Conservation (phyloP, 2,797 vertebrate species). For the Hipposideros larvatus region DNA sequence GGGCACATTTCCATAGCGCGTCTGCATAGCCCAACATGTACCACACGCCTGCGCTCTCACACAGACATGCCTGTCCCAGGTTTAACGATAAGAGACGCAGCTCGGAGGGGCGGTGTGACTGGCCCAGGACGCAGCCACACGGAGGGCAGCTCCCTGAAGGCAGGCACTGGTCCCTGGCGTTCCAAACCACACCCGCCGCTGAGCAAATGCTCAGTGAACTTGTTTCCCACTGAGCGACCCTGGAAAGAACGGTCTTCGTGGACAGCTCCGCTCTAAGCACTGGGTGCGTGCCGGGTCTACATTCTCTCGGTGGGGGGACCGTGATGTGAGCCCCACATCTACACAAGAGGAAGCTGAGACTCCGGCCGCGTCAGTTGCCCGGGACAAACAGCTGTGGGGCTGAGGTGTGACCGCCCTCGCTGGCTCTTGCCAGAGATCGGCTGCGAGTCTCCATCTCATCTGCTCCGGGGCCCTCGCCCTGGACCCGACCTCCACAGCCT, state of each 20-base stretch:
- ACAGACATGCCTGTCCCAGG: fast-evolving
- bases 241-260: fast-evolving
- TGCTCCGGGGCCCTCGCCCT: background rate
- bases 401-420: background rate
- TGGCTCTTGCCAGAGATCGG: background rate
- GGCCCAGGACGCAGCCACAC: background rate
- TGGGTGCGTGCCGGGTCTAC: fast-evolving
- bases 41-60: background rate
- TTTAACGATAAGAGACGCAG: fast-evolving
- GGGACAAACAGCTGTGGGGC: background rate
- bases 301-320: too few species aligned
- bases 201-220: background rate
- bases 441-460: too few species aligned
- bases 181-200: fast-evolving
- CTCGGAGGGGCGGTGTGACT: background rate
- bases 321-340: too few species aligned
- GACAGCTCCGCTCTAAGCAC: background rate
- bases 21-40: fast-evolving
- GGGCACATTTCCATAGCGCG: fast-evolving
- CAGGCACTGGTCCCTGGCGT: background rate
- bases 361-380: too few species aligned
- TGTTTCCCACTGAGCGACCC: background rate
- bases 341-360: too few species aligned
- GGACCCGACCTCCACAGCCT: too few species aligned
- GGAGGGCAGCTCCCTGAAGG: background rate